Percentiles rank a stretch among this genome's conserved stretches.
Conservation (phyloP, 2,888 invertebrate species). For the Schrankia costaestrigalis region DNA sequence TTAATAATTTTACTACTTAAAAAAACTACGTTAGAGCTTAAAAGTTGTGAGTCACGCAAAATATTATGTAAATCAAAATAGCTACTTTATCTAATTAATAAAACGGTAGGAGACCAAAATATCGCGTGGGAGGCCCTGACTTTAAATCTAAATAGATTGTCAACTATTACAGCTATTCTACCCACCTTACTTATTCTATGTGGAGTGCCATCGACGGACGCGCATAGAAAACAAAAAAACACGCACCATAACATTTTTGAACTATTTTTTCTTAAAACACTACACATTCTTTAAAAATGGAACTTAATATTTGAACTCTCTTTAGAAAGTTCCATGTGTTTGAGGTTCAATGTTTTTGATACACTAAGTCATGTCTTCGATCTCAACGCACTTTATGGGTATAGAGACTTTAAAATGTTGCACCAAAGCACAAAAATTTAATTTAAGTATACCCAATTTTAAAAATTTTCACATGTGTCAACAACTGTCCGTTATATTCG, state of each 20-base stretch:
- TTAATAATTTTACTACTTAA: too few relatives aligned
- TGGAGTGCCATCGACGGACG: slow-evolving; percentile 36
- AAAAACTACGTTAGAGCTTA: too few relatives aligned
- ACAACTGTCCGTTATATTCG: slow-evolving; percentile 24
- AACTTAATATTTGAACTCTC: slow-evolving; percentile 23
- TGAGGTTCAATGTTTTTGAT: slow-evolving; percentile 59
- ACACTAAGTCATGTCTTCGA: slow-evolving; percentile 70
- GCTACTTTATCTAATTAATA: neutral
- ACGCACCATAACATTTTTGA: slow-evolving; percentile 49
- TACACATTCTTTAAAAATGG: slow-evolving; percentile 6
- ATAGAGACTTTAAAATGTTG: slow-evolving; percentile 60
- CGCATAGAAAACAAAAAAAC: slow-evolving; percentile 46
- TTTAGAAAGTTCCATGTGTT: slow-evolving; percentile 51
- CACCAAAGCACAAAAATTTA: slow-evolving; percentile 20
- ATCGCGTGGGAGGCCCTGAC: slow-evolving; percentile 11
- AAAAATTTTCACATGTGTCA: slow-evolving; percentile 4
- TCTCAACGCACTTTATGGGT: slow-evolving; percentile 59
- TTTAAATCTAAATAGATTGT: slow-evolving; percentile 13
- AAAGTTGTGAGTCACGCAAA: too few relatives aligned
- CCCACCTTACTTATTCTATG: slow-evolving; percentile 49
- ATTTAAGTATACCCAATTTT: slow-evolving; percentile 7
- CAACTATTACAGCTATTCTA: slow-evolving; percentile 37
- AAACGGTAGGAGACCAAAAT: neutral
- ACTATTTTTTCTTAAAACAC: slow-evolving; percentile 1
- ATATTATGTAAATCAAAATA: too few relatives aligned